Evolutionary conservation across 2,113 vertebrate genomes (phyloP).

Genomic region (Athene noctua): DNA sequence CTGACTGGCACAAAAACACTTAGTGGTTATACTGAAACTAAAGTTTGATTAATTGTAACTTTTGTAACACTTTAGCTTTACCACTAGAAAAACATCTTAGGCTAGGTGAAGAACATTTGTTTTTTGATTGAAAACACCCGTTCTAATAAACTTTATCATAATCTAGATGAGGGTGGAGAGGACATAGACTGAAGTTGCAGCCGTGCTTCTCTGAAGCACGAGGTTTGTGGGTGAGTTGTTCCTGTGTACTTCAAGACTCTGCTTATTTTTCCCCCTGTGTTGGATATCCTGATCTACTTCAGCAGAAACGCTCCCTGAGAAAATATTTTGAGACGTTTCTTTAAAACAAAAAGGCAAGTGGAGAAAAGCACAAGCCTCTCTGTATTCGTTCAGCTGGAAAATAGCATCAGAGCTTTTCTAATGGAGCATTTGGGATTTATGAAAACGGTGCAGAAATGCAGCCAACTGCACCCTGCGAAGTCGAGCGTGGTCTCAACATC

Average conservation of each 20-base stretch:
- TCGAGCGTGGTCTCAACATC: not conserved
- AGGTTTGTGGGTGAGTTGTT: not conserved
- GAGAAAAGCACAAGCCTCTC: not conserved
- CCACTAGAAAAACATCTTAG: not conserved
- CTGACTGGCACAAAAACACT: not conserved
- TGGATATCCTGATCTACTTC: not conserved
- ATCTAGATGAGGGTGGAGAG: not conserved
- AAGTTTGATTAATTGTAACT: not conserved
- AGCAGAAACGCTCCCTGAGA: not conserved
- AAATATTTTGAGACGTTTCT: not conserved
- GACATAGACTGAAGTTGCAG: not conserved
- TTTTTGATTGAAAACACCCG: not conserved
- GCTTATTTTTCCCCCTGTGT: not conserved
- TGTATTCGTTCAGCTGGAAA: not conserved
- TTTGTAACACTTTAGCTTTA: not conserved
- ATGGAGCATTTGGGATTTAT: not conserved
- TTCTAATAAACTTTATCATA: not conserved
- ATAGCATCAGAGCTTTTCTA: not conserved
- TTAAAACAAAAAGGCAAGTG: not conserved
- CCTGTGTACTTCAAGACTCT: not conserved
- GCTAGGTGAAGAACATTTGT: not conserved
- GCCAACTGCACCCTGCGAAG: fast-evolving
- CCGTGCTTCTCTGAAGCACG: fast-evolving
- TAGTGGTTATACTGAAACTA: not conserved
- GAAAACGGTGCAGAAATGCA: not conserved